Percentiles rank a stretch among this genome's conserved stretches.
phyloP scores from a whole-genome alignment of 2,888 invertebrate genomes.

The Isotomurus palustris region DNA sequence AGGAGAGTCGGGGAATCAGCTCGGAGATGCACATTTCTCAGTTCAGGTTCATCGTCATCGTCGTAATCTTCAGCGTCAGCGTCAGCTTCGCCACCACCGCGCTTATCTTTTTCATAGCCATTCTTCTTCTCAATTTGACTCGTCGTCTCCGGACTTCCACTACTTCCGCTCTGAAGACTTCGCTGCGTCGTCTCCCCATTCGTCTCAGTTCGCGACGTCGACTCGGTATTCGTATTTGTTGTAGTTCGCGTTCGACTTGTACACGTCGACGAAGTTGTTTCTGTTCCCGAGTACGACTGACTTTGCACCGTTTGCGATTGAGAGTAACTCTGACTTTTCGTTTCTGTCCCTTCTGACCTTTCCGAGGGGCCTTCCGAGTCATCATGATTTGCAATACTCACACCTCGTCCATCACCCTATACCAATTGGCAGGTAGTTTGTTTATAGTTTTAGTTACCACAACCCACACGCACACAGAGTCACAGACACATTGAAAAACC shows the following conservation, averaged over 20 bases:
- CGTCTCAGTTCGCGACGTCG: conserved; percentile 34
- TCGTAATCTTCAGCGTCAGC: conserved; percentile 19
- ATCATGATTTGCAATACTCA: conserved; percentile 41
- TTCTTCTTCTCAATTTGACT: conserved; percentile 18
- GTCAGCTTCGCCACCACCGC: conserved; percentile 15
- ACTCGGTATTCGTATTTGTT: conserved; percentile 18
- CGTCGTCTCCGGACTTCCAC: conserved; percentile 16
- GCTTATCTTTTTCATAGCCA: conserved; percentile 23
- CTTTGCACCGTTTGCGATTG: conserved; percentile 38
- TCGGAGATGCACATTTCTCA: conserved; percentile 23
- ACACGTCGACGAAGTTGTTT: conserved; percentile 32
- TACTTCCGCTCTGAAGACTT: conserved; percentile 18
- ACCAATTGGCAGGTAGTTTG: neutral
- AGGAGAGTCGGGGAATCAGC: conserved; percentile 29
- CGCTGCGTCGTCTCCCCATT: conserved; percentile 22
- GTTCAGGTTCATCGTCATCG: too few species aligned
- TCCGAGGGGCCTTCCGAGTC: conserved; percentile 44
- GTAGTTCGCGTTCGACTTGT: conserved; percentile 16
- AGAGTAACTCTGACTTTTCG: conserved; percentile 27
- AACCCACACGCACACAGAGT: too few species aligned
- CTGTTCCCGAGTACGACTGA: conserved; percentile 29
- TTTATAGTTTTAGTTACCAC: neutral
- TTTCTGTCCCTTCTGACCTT: conserved; percentile 43
- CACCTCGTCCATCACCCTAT: conserved; percentile 16
- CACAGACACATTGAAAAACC: too few species aligned